Conservation (phyloP, 2,888 invertebrate species). For the Ganaspis brasiliensis region DNA sequence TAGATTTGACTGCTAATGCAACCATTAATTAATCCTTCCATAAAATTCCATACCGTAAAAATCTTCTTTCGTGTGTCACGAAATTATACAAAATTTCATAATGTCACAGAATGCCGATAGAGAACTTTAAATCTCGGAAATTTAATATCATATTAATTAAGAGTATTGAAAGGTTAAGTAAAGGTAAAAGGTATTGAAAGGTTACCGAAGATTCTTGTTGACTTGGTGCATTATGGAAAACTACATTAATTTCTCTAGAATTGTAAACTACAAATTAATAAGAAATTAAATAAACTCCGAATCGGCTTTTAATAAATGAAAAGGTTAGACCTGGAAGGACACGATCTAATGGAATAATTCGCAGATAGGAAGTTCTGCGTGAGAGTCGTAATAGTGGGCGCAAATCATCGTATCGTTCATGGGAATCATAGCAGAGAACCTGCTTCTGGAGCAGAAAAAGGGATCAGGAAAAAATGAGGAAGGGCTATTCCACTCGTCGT, state of each 20-base stretch:
- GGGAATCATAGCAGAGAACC: slow-evolving; percentile 28
- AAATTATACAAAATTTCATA: too few species aligned
- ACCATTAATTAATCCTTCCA: too few species aligned
- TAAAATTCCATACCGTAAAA: too few species aligned
- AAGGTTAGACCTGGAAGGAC: neutral
- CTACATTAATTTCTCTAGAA: neutral
- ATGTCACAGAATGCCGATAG: too few species aligned
- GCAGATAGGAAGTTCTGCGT: slow-evolving; percentile 11
- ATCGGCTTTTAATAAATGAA: neutral
- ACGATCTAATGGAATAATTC: slow-evolving; percentile 13
- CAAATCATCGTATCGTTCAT: slow-evolving; percentile 26
- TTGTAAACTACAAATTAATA: neutral
- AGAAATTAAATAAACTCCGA: too few species aligned
- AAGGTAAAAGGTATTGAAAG: neutral
- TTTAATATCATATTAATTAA: slow-evolving; percentile 8
- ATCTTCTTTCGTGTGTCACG: too few species aligned
- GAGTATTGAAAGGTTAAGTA: neutral
- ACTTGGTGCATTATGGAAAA: neutral
- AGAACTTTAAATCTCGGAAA: too few species aligned
- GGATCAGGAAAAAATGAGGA: slow-evolving; percentile 3
- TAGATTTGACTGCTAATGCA: too few species aligned
- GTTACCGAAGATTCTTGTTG: neutral
- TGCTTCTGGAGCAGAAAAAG: slow-evolving; percentile 41
- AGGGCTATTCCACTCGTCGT: slow-evolving; percentile 30
- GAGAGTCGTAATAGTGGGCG: slow-evolving; percentile 19